Base-by-base conservation (phyloP, 2,113 vertebrate genomes). In the Gadus macrocephalus region DNA sequence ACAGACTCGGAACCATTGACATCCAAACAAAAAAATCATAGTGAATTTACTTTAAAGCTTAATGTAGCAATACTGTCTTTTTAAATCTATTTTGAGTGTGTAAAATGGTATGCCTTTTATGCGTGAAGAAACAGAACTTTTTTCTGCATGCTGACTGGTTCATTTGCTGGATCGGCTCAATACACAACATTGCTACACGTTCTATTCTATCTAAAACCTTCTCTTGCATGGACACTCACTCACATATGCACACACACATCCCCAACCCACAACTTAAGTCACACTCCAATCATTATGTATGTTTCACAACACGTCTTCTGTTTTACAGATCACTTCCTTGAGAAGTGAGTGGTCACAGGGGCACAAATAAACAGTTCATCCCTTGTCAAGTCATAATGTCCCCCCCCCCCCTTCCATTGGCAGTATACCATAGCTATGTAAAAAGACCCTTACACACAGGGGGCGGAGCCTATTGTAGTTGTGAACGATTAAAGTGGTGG, bases 71-170 rank as follows among this genome's bases (percentile, higher is more conserved):
- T 62, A 74, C 64, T 66, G 64, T 2, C 19, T 55, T 72, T 66
- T 72, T 65, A 77, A 77, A 78, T 80, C 74, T 69, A 71, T 59
- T 62, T 75, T 63, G 31, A 76, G 68, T 77, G 64, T 84, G 8
- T 1, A 17, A 58, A 58, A n/a, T 58, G 5, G 2, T n/a, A 17
- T 58, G 15, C 55, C 4, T 80, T 80, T 71, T 42, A 20, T 74
- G 61, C 78, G 73, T 79, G 70, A 65, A 79, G 70, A 79, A 73
- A 83, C 77, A 71, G 66, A 12, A 7, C 5, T 16, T 58, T 56
- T 69, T 49, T 77, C 75, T 81, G 80, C 86, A 86, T 85, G 86
- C 78, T 85, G 76, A 81, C 69, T 79, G 59, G 67, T 83, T 75
- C 67, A 80, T 80, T 81, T 76, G 72, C 55, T 42, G 42, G 42